Conservation (phyloP, 2,888 invertebrate species). For the Mesorhabditis spiculigera region DNA sequence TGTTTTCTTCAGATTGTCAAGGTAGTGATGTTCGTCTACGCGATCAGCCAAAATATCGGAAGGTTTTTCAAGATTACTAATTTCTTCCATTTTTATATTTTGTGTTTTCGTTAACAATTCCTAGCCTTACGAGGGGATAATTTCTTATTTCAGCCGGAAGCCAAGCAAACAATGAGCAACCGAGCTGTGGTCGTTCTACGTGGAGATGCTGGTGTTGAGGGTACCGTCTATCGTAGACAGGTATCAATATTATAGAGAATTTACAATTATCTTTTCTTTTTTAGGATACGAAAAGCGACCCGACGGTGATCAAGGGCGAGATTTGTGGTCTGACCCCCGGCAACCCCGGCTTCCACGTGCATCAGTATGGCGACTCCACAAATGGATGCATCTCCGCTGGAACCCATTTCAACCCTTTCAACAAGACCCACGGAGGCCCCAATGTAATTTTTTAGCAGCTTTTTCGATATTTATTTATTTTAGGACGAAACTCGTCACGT, state of each 20-base stretch:
- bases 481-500: constrained; percentile 57
- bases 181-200: constrained; percentile 49
- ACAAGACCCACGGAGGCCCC: constrained; percentile 59
- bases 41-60: background rate
- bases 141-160: constrained; percentile 11
- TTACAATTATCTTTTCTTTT: constrained; percentile 9
- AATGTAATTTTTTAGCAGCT: constrained; percentile 22
- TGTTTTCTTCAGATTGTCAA: background rate
- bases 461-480: constrained; percentile 9
- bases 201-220: constrained; percentile 38
- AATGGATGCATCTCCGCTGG: constrained; percentile 59
- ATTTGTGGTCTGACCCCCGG: constrained; percentile 54
- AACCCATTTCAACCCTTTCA: constrained; percentile 60
- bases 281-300: constrained; percentile 40
- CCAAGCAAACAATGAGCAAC: constrained; percentile 33
- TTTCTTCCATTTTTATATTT: background rate
- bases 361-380: constrained; percentile 55
- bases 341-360: constrained; percentile 58
- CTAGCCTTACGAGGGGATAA: background rate
- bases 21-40: background rate
- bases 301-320: constrained; percentile 48
- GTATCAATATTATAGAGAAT: constrained; percentile 17
- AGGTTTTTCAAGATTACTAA: background rate
- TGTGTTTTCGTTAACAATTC: background rate
- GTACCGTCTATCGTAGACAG: constrained; percentile 48